Conservation (phyloP, 2,888 invertebrate species). For the Eudasyphora cyanicolor region DNA sequence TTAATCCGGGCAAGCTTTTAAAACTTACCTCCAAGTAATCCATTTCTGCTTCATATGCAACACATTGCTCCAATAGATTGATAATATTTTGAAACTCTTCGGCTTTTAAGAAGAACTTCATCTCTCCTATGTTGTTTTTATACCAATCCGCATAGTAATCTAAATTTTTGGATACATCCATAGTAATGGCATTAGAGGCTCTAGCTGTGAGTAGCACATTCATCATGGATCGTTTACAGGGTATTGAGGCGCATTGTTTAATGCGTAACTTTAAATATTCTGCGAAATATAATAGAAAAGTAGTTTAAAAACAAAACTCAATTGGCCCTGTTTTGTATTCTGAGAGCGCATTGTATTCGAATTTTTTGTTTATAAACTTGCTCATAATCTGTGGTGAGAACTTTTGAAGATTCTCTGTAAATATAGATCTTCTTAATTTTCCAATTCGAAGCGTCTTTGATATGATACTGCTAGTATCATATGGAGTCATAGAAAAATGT, state of each 20-base stretch:
- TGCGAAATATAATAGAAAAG: no score
- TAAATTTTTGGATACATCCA: conserved; percentile 71
- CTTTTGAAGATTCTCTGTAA: no score
- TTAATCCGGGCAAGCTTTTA: no score
- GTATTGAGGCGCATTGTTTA: conserved; percentile 69
- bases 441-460: no score
- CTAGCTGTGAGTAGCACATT: conserved; percentile 75
- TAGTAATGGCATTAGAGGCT: conserved; percentile 72
- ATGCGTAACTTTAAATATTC: conserved; percentile 75
- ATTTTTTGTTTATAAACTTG: no score
- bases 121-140: conserved; percentile 76
- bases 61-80: conserved; percentile 70
- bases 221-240: conserved; percentile 69
- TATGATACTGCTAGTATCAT: no score
- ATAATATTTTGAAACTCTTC: conserved; percentile 74
- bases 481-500: conserved; percentile 12
- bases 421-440: no score
- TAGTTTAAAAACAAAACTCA: no score
- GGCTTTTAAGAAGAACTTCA: conserved; percentile 73
- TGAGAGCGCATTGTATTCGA: no score
- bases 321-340: no score
- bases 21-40: conserved; percentile 74
- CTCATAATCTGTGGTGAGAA: no score
- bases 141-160: conserved; percentile 77
- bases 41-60: conserved; percentile 73